Percentiles rank a stretch among this genome's conserved stretches.
phyloP scores from a whole-genome alignment of 2,797 vertebrate genomes.

The Telmatherina bonti region DNA sequence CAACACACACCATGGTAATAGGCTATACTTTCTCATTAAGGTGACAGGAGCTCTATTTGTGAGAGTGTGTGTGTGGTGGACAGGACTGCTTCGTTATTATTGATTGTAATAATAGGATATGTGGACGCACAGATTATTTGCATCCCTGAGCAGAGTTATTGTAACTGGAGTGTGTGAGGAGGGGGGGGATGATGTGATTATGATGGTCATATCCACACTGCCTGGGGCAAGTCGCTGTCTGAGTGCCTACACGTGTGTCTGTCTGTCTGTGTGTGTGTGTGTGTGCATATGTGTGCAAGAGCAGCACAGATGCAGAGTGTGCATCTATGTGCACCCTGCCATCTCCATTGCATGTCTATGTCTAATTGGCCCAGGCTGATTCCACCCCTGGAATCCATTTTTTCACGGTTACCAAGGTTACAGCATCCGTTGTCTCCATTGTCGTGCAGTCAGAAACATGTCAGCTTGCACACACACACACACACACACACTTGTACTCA shows the following conservation, averaged over 20 bases:
- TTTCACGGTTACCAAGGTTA: slow-evolving; percentile 81
- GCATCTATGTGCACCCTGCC: slow-evolving; percentile 58
- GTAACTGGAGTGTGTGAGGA: slow-evolving; percentile 66
- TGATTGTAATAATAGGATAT: slow-evolving; percentile 85
- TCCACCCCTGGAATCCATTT: slow-evolving; percentile 80
- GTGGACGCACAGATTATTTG: slow-evolving; percentile 84
- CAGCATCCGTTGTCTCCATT: slow-evolving; percentile 73
- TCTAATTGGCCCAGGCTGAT: slow-evolving; percentile 78
- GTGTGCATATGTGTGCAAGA: neutral
- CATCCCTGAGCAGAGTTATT: slow-evolving; percentile 84
- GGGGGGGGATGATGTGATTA: slow-evolving; percentile 75
- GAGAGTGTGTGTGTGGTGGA: slow-evolving; percentile 42
- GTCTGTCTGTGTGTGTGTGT: neutral
- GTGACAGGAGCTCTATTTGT: slow-evolving; percentile 68
- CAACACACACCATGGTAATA: slow-evolving; percentile 58
- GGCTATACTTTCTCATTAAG: slow-evolving; percentile 76
- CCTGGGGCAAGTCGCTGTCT: slow-evolving; percentile 72
- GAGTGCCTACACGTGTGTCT: slow-evolving; percentile 33
- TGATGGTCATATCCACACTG: slow-evolving; percentile 76
- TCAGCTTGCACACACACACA: slow-evolving; percentile 33
- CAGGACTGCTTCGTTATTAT: slow-evolving; percentile 74
- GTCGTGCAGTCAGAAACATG: slow-evolving; percentile 65
- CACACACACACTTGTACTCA: slow-evolving; percentile 2
- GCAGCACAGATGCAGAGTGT: slow-evolving; percentile 34
- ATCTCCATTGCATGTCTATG: slow-evolving; percentile 74